Evolutionary conservation across 2,797 vertebrate genomes (phyloP).

Genomic region (Falco peregrinus): DNA sequence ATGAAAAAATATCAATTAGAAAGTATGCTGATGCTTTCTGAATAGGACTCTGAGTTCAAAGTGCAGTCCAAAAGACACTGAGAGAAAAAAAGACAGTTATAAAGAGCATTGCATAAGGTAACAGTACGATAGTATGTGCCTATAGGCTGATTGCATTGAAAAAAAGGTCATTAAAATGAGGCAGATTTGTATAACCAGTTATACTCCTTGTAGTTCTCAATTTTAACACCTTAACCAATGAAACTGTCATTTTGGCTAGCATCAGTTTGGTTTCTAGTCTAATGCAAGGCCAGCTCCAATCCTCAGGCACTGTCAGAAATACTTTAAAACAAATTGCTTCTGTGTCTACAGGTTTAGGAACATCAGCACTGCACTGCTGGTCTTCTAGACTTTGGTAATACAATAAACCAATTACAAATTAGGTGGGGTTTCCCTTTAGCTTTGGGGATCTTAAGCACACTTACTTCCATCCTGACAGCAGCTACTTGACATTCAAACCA

Average conservation of each 20-base stretch:
- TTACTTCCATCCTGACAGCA: slow-evolving; percentile 43
- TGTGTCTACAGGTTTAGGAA: neutral
- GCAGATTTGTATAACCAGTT: neutral
- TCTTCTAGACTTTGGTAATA: slow-evolving; percentile 12
- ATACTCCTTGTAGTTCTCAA: neutral
- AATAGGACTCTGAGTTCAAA: neutral
- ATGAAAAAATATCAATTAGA: neutral
- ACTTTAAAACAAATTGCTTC: neutral
- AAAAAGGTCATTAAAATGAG: neutral
- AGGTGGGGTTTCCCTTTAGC: slow-evolving; percentile 43
- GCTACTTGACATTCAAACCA: slow-evolving; percentile 4
- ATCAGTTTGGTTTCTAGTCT: neutral
- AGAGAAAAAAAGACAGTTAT: neutral
- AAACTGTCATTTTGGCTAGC: neutral
- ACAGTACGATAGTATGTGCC: neutral
- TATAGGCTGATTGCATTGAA: neutral
- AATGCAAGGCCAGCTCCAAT: neutral
- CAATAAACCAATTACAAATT: slow-evolving; percentile 26
- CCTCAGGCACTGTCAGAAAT: neutral
- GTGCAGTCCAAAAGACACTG: neutral
- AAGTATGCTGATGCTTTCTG: neutral
- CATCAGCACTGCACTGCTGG: neutral
- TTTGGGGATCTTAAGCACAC: neutral
- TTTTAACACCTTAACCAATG: neutral
- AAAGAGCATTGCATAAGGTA: neutral